Evolutionary conservation across 2,888 invertebrate species (phyloP).

Genomic region (Drosophila peninsularis): DNA sequence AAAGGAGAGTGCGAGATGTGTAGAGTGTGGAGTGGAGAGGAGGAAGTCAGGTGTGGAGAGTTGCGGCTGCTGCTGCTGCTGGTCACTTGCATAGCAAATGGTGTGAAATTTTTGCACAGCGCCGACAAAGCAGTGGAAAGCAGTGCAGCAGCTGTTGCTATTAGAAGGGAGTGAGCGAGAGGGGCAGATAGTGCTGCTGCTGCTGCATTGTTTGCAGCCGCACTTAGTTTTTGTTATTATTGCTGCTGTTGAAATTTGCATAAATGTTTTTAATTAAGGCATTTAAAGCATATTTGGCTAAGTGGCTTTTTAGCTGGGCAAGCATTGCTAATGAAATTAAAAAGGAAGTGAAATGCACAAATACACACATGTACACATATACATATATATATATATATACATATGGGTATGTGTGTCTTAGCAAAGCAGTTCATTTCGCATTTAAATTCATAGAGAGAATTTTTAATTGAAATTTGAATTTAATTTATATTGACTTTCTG

Average conservation of each 20-base stretch:
- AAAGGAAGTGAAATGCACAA: slow-evolving; percentile 40
- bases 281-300: slow-evolving; percentile 73
- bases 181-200: background rate
- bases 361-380: background rate
- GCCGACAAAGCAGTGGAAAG: slow-evolving; percentile 23
- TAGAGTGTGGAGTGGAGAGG: background rate
- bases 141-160: background rate
- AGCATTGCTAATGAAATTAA: slow-evolving; percentile 59
- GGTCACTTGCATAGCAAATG: slow-evolving; percentile 74
- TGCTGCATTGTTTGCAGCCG: slow-evolving; percentile 54
- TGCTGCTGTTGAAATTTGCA: slow-evolving; percentile 65
- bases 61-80: slow-evolving; percentile 18
- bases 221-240: slow-evolving; percentile 59
- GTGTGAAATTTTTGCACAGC: slow-evolving; percentile 63
- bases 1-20: background rate
- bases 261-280: slow-evolving; percentile 76
- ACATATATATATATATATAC: background rate
- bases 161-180: background rate
- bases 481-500: background rate
- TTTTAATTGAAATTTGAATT: background rate
- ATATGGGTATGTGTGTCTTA: background rate
- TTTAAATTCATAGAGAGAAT: background rate
- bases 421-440: background rate
- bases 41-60: slow-evolving; percentile 24
- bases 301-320: slow-evolving; percentile 43